Base-by-base conservation (phyloP, 2,888 invertebrate genomes). In the Gisinianus flammeolus region DNA sequence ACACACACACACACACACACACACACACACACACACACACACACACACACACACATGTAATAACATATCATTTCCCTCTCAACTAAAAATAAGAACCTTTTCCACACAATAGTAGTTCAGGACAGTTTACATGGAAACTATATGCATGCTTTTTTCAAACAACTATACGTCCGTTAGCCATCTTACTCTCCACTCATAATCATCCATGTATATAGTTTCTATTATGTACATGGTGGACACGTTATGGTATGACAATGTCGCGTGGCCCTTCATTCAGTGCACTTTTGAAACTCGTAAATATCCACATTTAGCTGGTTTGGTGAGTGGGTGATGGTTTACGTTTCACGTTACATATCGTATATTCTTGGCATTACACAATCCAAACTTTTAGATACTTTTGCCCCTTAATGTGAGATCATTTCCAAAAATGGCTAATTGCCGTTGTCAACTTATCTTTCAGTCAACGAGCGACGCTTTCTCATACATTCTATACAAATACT, bases 371-470 rank as follows among this genome's bases (percentile, higher is more conserved):
- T 22, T n/a, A 30, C 28, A 2, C 71, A 8, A 26, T 30, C 62
- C 26, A 66, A 30, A 30, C 66, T 19, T 30, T 66, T 22, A 24
- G 26, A 30, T 10, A 64, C 26, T 12, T 26, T 28, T 64, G 62
- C 22, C 12, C 28, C 62, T 30, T 35, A 54, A 71, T 44, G 28
- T 30, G 26, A 71, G 28, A 71, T 66, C 67, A 76, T 76, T 76
- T 76, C 2, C 76, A 67, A 76, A 76, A 68, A n/a, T 68, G 68
- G 76, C 76, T 76, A 76, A 76, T 76, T 69, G 69, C 69, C 22
- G 56, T 76, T 69, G 69, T 76, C 76, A 68, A 52, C 73, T 73
- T 73, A 26, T 73, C 62, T 62, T 24, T 22, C 24, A 22, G 24
- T 24, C n/a, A n/a, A n/a, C n/a, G n/a, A n/a, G n/a, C n/a, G n/a